phyloP scores from a whole-genome alignment of 2,797 vertebrate genomes.

The Mormyrus proboscirostris region DNA sequence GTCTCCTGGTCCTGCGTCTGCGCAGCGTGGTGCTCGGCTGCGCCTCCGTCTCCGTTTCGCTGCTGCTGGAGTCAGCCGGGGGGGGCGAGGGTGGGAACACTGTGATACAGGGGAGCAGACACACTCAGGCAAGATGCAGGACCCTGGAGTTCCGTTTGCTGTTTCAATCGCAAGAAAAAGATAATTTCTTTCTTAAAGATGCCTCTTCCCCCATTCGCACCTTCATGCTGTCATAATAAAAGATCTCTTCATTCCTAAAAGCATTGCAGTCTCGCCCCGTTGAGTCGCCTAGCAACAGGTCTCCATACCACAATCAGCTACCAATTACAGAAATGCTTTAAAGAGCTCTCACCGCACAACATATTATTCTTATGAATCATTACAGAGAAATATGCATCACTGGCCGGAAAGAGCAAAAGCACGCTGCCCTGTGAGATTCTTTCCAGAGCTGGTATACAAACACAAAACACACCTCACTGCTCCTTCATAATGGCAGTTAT shows the following conservation, averaged over 20 bases:
- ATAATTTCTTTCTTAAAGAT: background rate
- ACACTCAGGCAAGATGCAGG: background rate
- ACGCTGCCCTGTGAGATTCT: background rate
- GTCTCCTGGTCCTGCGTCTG: conserved; percentile 54
- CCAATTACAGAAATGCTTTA: background rate
- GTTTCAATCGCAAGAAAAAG: background rate
- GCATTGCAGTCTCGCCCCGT: background rate
- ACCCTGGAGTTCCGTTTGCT: background rate
- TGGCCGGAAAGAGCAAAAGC: background rate
- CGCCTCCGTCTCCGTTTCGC: conserved; percentile 65
- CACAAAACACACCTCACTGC: background rate
- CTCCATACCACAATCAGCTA: background rate
- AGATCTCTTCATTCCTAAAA: background rate
- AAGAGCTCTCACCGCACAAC: background rate
- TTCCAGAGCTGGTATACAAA: background rate
- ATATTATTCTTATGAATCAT: background rate
- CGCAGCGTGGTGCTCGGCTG: conserved; percentile 49
- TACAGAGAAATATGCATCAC: background rate
- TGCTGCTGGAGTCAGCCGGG: conserved; percentile 62
- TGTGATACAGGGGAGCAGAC: conserved; percentile 25
- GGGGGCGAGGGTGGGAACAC: conserved; percentile 51
- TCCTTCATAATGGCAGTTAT: background rate
- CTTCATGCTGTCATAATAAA: background rate
- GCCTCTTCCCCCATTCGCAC: background rate
- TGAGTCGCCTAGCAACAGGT: background rate